Evolutionary conservation across 30 jellyfish, hydroid and myxozoan genomes (phyloP).

Genomic region (Sanderia malayensis): DNA sequence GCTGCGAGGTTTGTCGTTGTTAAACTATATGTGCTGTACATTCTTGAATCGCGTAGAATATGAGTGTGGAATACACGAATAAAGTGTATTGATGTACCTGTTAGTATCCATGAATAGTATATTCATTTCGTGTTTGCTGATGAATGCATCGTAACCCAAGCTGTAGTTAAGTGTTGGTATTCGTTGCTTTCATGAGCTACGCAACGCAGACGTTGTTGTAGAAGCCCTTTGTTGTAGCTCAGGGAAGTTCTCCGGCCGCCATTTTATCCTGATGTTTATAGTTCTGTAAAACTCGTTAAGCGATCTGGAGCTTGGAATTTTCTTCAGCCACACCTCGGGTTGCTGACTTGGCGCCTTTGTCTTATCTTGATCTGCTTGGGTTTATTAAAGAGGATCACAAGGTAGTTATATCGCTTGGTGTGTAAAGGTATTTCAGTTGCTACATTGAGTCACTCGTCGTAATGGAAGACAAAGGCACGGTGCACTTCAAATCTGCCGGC

Average conservation of each 20-base stretch:
- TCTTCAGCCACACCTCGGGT: background rate
- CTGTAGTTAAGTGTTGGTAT: background rate
- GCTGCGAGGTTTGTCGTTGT: too few relatives aligned
- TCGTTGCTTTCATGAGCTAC: background rate
- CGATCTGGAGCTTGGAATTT: background rate
- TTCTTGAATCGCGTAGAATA: too few relatives aligned
- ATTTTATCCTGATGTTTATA: background rate
- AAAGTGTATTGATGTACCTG: background rate
- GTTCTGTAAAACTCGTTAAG: background rate
- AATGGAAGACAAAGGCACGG: constrained; percentile 31
- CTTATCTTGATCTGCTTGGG: background rate
- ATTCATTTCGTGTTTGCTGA: background rate
- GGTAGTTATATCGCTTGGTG: too few relatives aligned
- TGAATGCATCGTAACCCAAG: background rate
- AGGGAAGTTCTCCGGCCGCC: background rate
- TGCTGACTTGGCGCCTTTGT: background rate
- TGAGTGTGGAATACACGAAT: too few relatives aligned
- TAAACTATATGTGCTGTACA: too few relatives aligned
- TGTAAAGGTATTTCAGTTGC: background rate
- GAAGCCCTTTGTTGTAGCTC: too few relatives aligned
- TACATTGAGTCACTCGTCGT: background rate
- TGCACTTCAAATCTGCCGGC: constrained; percentile 19
- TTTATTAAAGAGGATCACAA: too few relatives aligned
- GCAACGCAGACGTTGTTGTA: background rate
- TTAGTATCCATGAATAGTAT: background rate